Evolutionary conservation across 2,113 vertebrate species (phyloP), one percentile per base, ranked within the genome.

Genomic region (Cricetomys ansorgei): DNA sequence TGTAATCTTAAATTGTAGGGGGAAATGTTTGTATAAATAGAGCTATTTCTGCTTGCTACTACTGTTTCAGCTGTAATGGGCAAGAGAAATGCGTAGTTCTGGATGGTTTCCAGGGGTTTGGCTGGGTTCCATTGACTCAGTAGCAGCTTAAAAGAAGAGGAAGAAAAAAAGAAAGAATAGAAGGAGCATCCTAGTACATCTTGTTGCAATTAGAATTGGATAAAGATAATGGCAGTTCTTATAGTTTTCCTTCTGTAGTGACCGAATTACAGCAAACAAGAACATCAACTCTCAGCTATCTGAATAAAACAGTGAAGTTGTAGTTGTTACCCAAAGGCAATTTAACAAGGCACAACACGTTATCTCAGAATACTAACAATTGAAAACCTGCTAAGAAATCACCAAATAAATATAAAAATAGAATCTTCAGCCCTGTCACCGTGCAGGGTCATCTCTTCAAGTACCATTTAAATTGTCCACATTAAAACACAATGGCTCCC

Each of bases 41-140:
- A 94, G 91, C 93, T 98, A 89, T 97, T 97, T 98, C 96, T 97
- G 75, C 96, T 98, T 96, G 94, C 96, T 98, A 95, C 97, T 95
- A 90, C 97, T 92, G 94, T 97, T 97, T 98, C 97, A 95, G 97
- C 96, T 97, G 94, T 98, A 98, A 98, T 97, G 97, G 97, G 97
- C 96, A 98, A 95, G 96, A 98, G 97, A 97, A 98, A 98, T 98
- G 97, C 97, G 94, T 96, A 48, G 92, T 96, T 98, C 98, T 98
- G 98, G 98, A 98, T 96, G 48, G 88, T 98, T 98, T 98, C 98
- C 98, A 98, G 98, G 96, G 96, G 96, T 96, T 97, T 99, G 98
- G 98, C 98, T 95, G 92, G 96, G 96, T 97, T 98, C 98, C 98
- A 98, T 59, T 75, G 96, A 64, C 62, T 97, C 96, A 94, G 94